Evolutionary conservation across 2,797 vertebrate genomes (phyloP), one percentile per base, ranked within the genome.

Genomic region (Acipenser transmontanus): DNA sequence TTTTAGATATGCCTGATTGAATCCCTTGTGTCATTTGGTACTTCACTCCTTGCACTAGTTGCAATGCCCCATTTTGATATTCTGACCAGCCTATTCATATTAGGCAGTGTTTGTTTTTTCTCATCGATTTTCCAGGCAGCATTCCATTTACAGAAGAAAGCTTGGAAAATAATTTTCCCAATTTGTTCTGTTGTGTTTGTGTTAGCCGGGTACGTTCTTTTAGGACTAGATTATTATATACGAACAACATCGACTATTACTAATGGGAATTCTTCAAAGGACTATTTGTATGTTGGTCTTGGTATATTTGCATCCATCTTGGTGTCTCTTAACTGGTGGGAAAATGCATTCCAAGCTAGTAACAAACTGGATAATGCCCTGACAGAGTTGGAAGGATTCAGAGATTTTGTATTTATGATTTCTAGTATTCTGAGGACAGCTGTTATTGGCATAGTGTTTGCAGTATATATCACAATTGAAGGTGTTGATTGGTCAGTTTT

Each of bases 31-130:
- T 88, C 89, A 61, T 68, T 90, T n/a, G 90, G 87, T 6, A 89
- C 88, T 6, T 82, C 88, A 0, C 0, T 88, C 51, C 72, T 93
- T 57, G 87, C 88, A 62, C 78, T 93, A 0, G 71, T 92, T 0
- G 88, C 89, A 12, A 91, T 93, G 90, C 90, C 91, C 54, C 76
- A 87, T 70, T 89, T 93, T 73, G 90, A 93, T 13, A 72, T 89
- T 47, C 64, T 93, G 63, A 91, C 88, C 11, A 92, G 90, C 76
- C 86, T 91, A 59, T 89, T 87, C 74, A 88, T 89, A 79, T 81
- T 82, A 0, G 88, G 88, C 59, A 89, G 91, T 50, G 85, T 91
- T 63, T 89, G 89, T 64, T 83, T 90, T 20, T 0, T 82, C 49
- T 86, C 88, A 8, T 80, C 90, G 20, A 6, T 86, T 62, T 67